Conservation (phyloP, 2,888 invertebrate species). For the Ornithoptera priamus region DNA sequence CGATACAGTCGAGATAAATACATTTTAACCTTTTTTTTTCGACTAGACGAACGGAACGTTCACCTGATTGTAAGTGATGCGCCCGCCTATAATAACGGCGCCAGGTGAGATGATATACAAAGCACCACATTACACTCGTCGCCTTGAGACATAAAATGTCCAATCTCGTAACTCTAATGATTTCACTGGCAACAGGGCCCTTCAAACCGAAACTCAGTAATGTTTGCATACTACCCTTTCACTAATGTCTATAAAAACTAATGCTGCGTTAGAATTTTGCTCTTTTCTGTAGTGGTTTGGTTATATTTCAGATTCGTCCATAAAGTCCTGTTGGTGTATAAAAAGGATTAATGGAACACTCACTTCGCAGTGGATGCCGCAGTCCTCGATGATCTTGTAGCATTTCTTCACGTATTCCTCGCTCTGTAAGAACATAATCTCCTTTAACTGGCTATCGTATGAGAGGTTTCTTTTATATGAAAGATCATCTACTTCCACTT, state of each 20-base stretch:
- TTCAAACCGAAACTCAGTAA: too few species aligned
- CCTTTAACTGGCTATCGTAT: background rate
- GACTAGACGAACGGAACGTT: too few species aligned
- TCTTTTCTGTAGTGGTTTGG: too few species aligned
- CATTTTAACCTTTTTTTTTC: background rate
- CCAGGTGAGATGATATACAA: too few species aligned
- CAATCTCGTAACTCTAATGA: too few species aligned
- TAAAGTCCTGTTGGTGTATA: background rate
- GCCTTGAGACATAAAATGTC: too few species aligned
- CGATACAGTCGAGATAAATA: background rate
- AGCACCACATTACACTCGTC: too few species aligned
- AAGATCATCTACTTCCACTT: background rate
- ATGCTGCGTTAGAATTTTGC: too few species aligned
- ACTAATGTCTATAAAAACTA: background rate
- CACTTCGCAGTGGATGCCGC: constrained; percentile 62
- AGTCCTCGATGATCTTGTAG: constrained; percentile 48
- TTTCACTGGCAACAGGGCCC: too few species aligned
- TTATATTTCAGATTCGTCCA: too few species aligned
- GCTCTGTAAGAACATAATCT: constrained; percentile 56
- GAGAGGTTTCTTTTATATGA: background rate
- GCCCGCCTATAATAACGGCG: too few species aligned
- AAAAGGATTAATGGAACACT: constrained; percentile 33
- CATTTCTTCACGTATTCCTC: constrained; percentile 63
- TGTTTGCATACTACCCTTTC: background rate
- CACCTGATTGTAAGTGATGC: too few species aligned